Evolutionary conservation across 2,113 vertebrate genomes (phyloP).

Genomic region (Eleginops maclovinus): DNA sequence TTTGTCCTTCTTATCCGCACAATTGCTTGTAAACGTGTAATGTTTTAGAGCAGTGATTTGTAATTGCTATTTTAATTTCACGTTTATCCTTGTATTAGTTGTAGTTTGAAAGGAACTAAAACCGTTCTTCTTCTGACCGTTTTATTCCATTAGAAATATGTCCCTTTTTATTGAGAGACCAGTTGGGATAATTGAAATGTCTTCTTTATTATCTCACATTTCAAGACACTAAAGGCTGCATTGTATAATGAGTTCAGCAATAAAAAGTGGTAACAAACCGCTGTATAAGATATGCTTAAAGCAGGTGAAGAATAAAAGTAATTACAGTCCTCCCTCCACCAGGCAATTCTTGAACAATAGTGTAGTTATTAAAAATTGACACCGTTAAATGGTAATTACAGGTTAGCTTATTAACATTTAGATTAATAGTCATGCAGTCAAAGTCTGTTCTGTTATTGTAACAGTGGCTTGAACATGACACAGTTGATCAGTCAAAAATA

Average conservation of each 20-base stretch:
- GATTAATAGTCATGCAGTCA: slow-evolving; percentile 4
- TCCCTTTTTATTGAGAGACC: slow-evolving; percentile 34
- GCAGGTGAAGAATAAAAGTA: slow-evolving; percentile 36
- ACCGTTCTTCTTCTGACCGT: slow-evolving; percentile 15
- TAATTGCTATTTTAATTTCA: slow-evolving; percentile 28
- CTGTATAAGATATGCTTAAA: slow-evolving; percentile 30
- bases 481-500: slow-evolving; percentile 9
- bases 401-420: slow-evolving; percentile 26
- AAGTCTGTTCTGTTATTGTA: not conserved
- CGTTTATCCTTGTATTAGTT: slow-evolving; percentile 32
- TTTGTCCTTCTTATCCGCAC: too few species aligned
- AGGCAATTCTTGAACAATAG: slow-evolving; percentile 34
- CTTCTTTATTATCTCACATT: slow-evolving; percentile 37
- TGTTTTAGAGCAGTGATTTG: slow-evolving; percentile 20
- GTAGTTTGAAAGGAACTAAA: slow-evolving; percentile 8
- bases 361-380: slow-evolving; percentile 36
- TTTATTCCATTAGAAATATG: slow-evolving; percentile 42
- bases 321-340: slow-evolving; percentile 12
- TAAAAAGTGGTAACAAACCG: slow-evolving; percentile 30
- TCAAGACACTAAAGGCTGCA: slow-evolving; percentile 21
- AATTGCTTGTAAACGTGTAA: slow-evolving; percentile 13
- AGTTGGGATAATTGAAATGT: slow-evolving; percentile 56
- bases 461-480: slow-evolving; percentile 5
- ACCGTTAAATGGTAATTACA: slow-evolving; percentile 7
- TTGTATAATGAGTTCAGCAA: slow-evolving; percentile 32